Evolutionary conservation across 37 sponge, comb jelly and placozoan species (phyloP).

Genomic region (Bolinopsis microptera): DNA sequence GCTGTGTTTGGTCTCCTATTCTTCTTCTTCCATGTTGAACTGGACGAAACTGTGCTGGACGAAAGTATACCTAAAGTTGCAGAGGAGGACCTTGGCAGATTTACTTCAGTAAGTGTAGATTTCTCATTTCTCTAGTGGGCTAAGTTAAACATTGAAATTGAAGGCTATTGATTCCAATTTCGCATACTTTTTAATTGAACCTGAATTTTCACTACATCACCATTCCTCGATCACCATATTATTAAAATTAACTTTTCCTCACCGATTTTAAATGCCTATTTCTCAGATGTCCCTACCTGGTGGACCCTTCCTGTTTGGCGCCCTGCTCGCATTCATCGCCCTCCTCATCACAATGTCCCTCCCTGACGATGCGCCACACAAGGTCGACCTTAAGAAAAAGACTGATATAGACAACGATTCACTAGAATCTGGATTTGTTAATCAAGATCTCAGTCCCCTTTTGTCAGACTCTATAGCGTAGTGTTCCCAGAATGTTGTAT

Average conservation of each 20-base stretch:
- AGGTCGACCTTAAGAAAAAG: neutral
- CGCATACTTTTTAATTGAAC: too few relatives aligned
- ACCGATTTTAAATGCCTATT: too few relatives aligned
- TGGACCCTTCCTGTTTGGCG: conserved; percentile 29
- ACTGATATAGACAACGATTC: neutral
- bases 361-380: neutral
- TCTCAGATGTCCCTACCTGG: conserved; percentile 30
- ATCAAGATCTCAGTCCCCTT: conserved; percentile 5
- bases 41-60: conserved; percentile 50
- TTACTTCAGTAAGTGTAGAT: neutral
- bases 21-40: conserved; percentile 76
- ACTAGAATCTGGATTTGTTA: neutral
- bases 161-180: too few relatives aligned
- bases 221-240: too few relatives aligned
- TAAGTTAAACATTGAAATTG: too few relatives aligned
- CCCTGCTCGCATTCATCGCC: conserved; percentile 38
- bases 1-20: conserved; percentile 86
- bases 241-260: too few relatives aligned
- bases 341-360: conserved; percentile 7
- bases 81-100: neutral
- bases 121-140: too few relatives aligned
- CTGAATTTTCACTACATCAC: too few relatives aligned
- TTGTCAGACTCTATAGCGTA: neutral
- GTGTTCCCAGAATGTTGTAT: too few relatives aligned
- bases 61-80: neutral